A percentile compares a stretch with the other conserved stretches of the same genome.
phyloP scores from a whole-genome alignment of 1,140 invertebrate species.

The Elymnias hypermnestra region DNA sequence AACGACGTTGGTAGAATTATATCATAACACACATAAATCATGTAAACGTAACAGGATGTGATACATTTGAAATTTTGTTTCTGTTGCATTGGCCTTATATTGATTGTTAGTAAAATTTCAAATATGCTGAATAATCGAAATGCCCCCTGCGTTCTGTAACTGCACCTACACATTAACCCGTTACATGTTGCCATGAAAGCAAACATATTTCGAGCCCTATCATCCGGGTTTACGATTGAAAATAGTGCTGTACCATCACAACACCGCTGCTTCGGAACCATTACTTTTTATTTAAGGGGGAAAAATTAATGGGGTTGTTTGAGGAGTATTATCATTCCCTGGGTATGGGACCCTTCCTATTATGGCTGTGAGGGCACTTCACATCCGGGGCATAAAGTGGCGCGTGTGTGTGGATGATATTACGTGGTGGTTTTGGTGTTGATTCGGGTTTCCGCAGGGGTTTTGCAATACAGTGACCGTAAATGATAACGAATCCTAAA shows the following conservation, averaged over 20 bases:
- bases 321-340: slow-evolving; percentile 39
- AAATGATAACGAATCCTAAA: too few species aligned
- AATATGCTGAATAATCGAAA: slow-evolving; percentile 18
- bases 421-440: neutral
- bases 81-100: too few species aligned
- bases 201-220: slow-evolving; percentile 13
- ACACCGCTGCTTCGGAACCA: neutral
- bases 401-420: slow-evolving; percentile 8
- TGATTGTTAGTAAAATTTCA: slow-evolving; percentile 10
- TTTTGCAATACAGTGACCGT: too few species aligned
- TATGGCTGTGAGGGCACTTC: slow-evolving; percentile 22
- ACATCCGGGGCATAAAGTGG: slow-evolving; percentile 24
- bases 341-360: slow-evolving; percentile 36
- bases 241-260: slow-evolving; percentile 18
- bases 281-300: slow-evolving; percentile 46
- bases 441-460: too few species aligned
- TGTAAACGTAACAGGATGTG: too few species aligned
- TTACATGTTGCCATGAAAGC: slow-evolving; percentile 3
- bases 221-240: slow-evolving; percentile 17
- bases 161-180: slow-evolving; percentile 15
- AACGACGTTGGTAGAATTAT: too few species aligned
- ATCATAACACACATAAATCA: too few species aligned
- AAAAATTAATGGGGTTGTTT: slow-evolving; percentile 38
- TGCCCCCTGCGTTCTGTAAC: slow-evolving; percentile 2
- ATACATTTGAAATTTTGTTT: too few species aligned